Conservation (phyloP, 1,140 invertebrate genomes). For the Chironomus striatipennis region DNA sequence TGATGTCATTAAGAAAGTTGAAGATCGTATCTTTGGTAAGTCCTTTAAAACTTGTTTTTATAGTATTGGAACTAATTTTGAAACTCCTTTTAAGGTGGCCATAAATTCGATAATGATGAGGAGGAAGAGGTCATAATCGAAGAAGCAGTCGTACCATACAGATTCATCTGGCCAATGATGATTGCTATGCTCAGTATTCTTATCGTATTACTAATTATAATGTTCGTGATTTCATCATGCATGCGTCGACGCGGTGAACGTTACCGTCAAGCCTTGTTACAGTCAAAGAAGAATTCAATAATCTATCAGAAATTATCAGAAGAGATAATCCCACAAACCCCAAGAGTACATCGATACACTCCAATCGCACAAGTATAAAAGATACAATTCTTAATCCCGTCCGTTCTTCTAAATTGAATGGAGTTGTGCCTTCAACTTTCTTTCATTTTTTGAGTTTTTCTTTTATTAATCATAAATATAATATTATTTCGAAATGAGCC, state of each 20-base stretch:
- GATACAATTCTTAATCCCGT: neutral
- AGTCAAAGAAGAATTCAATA: conserved; percentile 40
- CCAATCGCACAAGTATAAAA: conserved; percentile 41
- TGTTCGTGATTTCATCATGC: conserved; percentile 42
- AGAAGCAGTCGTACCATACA: conserved; percentile 32
- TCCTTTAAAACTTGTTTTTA: neutral
- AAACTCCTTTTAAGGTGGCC: neutral
- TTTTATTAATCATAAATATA: neutral
- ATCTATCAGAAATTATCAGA: conserved; percentile 51
- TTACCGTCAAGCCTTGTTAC: conserved; percentile 43
- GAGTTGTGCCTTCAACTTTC: conserved; percentile 30
- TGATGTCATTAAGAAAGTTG: conserved; percentile 20
- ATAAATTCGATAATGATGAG: conserved; percentile 22
- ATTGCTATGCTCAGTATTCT: conserved; percentile 42
- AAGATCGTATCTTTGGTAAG: conserved; percentile 19
- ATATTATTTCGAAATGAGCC: too few relatives aligned
- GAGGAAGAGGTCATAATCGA: conserved; percentile 32
- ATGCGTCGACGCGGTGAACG: conserved; percentile 44
- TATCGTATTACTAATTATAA: conserved; percentile 43
- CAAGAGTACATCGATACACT: conserved; percentile 48
- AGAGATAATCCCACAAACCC: conserved; percentile 48
- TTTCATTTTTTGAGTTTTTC: conserved; percentile 39
- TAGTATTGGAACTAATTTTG: neutral
- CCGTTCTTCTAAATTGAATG: conserved; percentile 21
- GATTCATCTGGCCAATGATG: conserved; percentile 42